Evolutionary conservation across 2,113 vertebrate species (phyloP), one percentile per base, ranked within the genome.

Genomic region (Cranoglanis bouderius): DNA sequence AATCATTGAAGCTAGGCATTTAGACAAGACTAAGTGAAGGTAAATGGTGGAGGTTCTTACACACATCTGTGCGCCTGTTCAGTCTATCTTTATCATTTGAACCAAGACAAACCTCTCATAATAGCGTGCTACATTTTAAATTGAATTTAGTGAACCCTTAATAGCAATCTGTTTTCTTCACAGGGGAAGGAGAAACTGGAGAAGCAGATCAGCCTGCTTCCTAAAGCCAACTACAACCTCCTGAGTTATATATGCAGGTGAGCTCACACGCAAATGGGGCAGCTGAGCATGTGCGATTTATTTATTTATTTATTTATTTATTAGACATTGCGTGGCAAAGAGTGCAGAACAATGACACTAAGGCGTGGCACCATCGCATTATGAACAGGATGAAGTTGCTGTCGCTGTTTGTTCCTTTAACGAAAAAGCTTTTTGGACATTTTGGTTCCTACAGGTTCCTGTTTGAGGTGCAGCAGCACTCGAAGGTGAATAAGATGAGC

Each of bases 241-340:
- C 96, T 99, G 86, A 97, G 98, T 93, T 99, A 99, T 67, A 94
- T 97, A 87, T 99, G 98, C 95, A 96, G 98, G 98, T 99, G 94
- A 93, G 92, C 55, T 82, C 29, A 18, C 16, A 55, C 38, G n/a
- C 35, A 21, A 6, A 38, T 4, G 3, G 14, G 12, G 63, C 26
- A 12, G 61, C 3, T 2, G 9, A 29, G 24, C 26, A 29, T 10
- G 5, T 2, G 2, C 29, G 59, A 63, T 19, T 53, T 1, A 14
- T 14, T 14, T 19, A 19, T 19, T 57, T 2, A 57, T 59, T 21
- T 59, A 7, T 59, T 59, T 0, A 24, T 24, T 59, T 57, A 5
- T 57, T 57, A 53, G 14, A 38, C 61, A 32, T 32, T 67, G n/a
- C 13, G 7, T 21, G 55, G 55, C 19, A 21, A 18, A 53, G 55